Conservation (phyloP, 2,888 invertebrate species). For the Drosophila barbarae region DNA sequence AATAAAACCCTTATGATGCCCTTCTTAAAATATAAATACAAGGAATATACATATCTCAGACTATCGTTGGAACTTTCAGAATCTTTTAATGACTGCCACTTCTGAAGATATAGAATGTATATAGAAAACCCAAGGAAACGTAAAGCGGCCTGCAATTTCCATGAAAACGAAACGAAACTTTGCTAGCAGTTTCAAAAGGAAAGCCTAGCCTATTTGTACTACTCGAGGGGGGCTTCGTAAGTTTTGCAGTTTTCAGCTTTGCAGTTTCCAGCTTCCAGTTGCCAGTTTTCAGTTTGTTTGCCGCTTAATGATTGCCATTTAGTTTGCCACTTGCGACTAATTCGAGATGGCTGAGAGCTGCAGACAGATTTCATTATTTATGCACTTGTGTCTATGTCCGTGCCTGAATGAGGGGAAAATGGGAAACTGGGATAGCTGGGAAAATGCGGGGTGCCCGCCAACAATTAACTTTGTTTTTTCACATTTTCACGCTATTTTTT, state of each 20-base stretch:
- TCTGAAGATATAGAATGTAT: not conserved
- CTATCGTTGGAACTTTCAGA: not conserved
- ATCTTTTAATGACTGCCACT: constrained; percentile 15
- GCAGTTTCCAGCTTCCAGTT: constrained; percentile 4
- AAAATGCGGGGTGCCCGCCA: constrained; percentile 31
- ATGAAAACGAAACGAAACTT: constrained; percentile 11
- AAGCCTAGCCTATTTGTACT: constrained; percentile 12
- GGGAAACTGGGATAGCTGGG: constrained; percentile 11
- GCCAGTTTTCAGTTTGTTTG: constrained; percentile 26
- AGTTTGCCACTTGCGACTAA: constrained; percentile 49
- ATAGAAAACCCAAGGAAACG: not conserved
- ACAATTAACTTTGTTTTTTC: constrained; percentile 68
- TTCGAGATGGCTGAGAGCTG: constrained; percentile 45
- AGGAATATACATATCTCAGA: not conserved
- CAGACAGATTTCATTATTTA: constrained; percentile 57
- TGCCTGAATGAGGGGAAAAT: constrained; percentile 2
- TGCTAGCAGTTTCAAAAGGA: constrained; percentile 5
- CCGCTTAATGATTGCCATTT: constrained; percentile 45
- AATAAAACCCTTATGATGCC: not conserved
- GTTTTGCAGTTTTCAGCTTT: constrained; percentile 4
- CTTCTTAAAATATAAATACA: not conserved
- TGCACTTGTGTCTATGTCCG: constrained; percentile 43
- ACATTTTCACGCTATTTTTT: constrained; percentile 68
- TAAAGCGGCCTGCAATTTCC: constrained; percentile 1
- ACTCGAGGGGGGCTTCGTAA: constrained; percentile 1